phyloP scores from a whole-genome alignment of 1,140 invertebrate species.

The Penaeus indicus region DNA sequence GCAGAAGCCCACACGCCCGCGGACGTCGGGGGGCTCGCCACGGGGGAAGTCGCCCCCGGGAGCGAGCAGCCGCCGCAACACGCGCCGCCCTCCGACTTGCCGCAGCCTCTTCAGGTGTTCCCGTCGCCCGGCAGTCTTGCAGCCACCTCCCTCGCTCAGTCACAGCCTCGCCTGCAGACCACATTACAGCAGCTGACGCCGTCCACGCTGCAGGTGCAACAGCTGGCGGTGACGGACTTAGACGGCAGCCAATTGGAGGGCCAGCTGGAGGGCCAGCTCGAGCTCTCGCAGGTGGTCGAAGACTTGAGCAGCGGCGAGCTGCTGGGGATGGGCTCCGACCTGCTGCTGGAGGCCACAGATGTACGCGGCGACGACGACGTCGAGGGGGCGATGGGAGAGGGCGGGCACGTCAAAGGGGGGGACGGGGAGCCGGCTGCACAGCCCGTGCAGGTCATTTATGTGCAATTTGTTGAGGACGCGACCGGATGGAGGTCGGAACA shows the following conservation, averaged over 20 bases:
- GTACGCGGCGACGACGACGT: slow-evolving; percentile 21
- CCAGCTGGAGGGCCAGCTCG: slow-evolving; percentile 51
- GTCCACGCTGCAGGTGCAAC: slow-evolving; percentile 51
- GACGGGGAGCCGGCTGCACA: slow-evolving; percentile 25
- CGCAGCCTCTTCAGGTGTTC: slow-evolving; percentile 40
- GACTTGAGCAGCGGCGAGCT: slow-evolving; percentile 50
- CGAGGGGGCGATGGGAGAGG: not conserved
- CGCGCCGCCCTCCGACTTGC: not conserved
- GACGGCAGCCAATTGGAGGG: slow-evolving; percentile 49
- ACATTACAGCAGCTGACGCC: slow-evolving; percentile 45
- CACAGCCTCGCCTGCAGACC: slow-evolving; percentile 35
- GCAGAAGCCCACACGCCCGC: not conserved
- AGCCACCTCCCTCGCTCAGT: not conserved
- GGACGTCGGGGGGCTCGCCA: not conserved
- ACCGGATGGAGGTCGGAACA: slow-evolving; percentile 18
- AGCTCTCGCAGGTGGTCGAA: slow-evolving; percentile 56
- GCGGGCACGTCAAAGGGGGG: not conserved
- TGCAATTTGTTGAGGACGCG: slow-evolving; percentile 41
- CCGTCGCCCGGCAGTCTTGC: slow-evolving; percentile 13
- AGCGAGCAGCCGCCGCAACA: too few species aligned
- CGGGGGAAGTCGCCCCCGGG: not conserved
- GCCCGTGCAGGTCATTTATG: slow-evolving; percentile 58
- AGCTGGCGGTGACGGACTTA: slow-evolving; percentile 42
- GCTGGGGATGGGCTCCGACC: slow-evolving; percentile 48
- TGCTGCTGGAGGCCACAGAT: slow-evolving; percentile 41